Evolutionary conservation across 2,888 invertebrate species (phyloP).

Genomic region (Lasiommata megera): DNA sequence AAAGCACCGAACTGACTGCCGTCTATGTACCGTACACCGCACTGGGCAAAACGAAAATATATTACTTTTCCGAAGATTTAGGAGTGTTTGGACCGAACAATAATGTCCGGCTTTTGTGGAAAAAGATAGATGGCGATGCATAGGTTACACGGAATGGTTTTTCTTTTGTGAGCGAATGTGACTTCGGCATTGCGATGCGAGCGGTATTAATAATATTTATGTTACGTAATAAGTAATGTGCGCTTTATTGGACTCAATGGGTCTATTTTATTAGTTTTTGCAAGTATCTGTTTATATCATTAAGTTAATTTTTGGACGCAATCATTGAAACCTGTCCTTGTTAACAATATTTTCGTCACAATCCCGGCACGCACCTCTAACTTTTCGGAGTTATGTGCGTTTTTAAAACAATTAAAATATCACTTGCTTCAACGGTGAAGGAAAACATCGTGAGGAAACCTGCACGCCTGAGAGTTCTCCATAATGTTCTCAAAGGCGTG

Average conservation of each 20-base stretch:
- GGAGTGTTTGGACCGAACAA: slow-evolving; percentile 82
- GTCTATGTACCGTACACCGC: slow-evolving; percentile 71
- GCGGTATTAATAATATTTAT: slow-evolving; percentile 78
- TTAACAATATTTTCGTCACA: too few species aligned
- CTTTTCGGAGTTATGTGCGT: too few species aligned
- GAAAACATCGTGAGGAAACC: too few species aligned
- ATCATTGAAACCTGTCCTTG: too few species aligned
- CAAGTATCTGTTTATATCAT: background rate
- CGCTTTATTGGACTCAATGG: background rate
- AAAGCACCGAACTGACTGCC: slow-evolving; percentile 69
- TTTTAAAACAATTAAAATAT: too few species aligned
- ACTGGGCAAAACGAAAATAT: slow-evolving; percentile 82
- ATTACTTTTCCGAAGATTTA: slow-evolving; percentile 82
- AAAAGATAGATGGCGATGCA: slow-evolving; percentile 81
- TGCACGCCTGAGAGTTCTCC: too few species aligned
- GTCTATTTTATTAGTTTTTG: background rate
- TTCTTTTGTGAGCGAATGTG: slow-evolving; percentile 77
- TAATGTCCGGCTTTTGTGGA: slow-evolving; percentile 83
- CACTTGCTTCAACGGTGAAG: too few species aligned
- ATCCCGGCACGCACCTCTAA: too few species aligned
- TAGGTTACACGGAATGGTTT: slow-evolving; percentile 77
- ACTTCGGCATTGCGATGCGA: slow-evolving; percentile 56
- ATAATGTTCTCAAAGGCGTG: too few species aligned
- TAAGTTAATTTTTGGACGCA: background rate
- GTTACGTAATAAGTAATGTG: slow-evolving; percentile 47